Conservation (phyloP, 2,888 invertebrate species). For the Troides aeacus region DNA sequence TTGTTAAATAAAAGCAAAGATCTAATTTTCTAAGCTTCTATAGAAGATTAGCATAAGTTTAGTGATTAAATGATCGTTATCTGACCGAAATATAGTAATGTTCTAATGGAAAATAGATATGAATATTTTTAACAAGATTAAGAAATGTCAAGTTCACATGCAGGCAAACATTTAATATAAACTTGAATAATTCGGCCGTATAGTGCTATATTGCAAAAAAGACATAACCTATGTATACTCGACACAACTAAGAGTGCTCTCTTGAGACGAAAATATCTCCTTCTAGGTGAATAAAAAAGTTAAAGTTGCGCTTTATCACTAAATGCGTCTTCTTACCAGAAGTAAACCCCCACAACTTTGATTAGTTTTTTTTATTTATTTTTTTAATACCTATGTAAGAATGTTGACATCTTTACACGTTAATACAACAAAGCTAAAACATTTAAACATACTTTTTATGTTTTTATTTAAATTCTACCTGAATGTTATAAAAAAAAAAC, state of each 20-base stretch:
- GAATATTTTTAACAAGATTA: neutral
- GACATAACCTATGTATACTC: too few species aligned
- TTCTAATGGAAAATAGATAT: neutral
- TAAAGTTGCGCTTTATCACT: too few species aligned
- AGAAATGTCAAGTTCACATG: constrained; percentile 26
- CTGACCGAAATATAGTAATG: neutral
- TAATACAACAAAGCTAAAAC: too few species aligned
- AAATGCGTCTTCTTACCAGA: too few species aligned
- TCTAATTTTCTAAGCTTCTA: neutral
- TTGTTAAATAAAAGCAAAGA: neutral
- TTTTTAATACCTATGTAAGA: too few species aligned
- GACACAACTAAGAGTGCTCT: too few species aligned
- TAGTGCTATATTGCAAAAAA: neutral
- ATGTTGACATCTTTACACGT: too few species aligned
- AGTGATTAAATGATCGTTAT: constrained; percentile 11
- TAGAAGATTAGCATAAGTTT: constrained; percentile 1
- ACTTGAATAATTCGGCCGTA: neutral
- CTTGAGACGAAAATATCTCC: too few species aligned
- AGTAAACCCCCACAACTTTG: too few species aligned
- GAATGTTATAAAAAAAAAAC: neutral
- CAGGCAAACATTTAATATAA: neutral
- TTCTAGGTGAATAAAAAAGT: too few species aligned
- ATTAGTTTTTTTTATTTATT: too few species aligned
- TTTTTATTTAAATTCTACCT: neutral
- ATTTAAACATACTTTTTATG: too few species aligned